Percentiles rank a stretch among this genome's conserved stretches.
Evolutionary conservation across 2,113 vertebrate species (phyloP).

Genomic region (Carlito syrichta): DNA sequence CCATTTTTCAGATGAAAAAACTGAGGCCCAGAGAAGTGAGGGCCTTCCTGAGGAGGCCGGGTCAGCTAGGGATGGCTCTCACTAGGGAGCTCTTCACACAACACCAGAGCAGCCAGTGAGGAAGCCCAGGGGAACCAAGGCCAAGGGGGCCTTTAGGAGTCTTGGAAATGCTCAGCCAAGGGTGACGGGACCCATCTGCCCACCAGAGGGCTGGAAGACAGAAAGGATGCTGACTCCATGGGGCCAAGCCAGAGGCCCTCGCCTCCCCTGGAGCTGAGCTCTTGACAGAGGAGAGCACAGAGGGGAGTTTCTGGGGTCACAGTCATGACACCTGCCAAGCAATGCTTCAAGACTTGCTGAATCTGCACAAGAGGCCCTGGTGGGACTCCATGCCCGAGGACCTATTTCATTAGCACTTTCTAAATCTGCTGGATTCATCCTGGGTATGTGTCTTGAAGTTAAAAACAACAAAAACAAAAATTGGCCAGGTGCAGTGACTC

Average conservation of each 20-base stretch:
- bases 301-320: too few relatives aligned
- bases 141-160: too few relatives aligned
- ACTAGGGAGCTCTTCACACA: too few relatives aligned
- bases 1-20: not conserved
- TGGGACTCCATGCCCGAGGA: accelerated
- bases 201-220: not conserved
- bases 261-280: not conserved
- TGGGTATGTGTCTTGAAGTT: not conserved
- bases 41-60: not conserved
- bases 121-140: not conserved
- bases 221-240: not conserved
- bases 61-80: not conserved
- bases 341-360: not conserved
- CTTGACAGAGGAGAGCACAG: not conserved
- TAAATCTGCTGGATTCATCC: not conserved
- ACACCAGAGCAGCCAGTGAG: too few relatives aligned
- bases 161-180: not conserved
- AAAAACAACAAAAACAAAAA: not conserved
- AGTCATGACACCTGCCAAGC: not conserved
- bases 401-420: not conserved
- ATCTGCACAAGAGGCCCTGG: not conserved
- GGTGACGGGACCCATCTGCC: too few relatives aligned
- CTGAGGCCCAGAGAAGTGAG: not conserved
- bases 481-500: too few relatives aligned
- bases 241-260: not conserved